A percentile compares a stretch with the other conserved stretches of the same genome.
Evolutionary conservation across 2,113 vertebrate species (phyloP).

Genomic region (Periophthalmodon schlosseri): DNA sequence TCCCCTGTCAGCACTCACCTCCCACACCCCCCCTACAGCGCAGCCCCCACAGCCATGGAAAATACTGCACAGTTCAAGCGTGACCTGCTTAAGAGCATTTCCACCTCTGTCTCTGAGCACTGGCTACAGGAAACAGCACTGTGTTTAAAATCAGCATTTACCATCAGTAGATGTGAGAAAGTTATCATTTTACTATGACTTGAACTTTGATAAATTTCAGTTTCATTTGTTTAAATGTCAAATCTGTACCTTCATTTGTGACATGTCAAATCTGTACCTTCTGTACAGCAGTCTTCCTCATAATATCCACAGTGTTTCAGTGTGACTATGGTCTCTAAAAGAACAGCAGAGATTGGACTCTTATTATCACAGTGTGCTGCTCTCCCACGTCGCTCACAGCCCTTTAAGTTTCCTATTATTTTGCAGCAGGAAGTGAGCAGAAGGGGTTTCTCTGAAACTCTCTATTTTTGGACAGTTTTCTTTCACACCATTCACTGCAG

Average conservation of each 20-base stretch:
- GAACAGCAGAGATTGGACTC: constrained; percentile 31
- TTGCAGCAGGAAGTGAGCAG: constrained; percentile 45
- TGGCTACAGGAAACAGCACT: constrained; percentile 21
- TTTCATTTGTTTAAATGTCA: constrained; percentile 9
- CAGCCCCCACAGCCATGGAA: constrained; percentile 68
- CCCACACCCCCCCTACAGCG: constrained; percentile 52
- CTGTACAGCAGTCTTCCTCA: constrained; percentile 24
- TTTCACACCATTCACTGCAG: neutral
- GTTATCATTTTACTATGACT: neutral
- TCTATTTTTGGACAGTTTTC: constrained; percentile 32
- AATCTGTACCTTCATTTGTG: neutral
- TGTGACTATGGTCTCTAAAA: constrained; percentile 19
- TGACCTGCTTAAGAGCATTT: constrained; percentile 76
- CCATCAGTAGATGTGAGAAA: neutral
- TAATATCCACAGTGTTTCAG: constrained; percentile 6
- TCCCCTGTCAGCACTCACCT: constrained; percentile 73
- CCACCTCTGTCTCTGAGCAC: constrained; percentile 62
- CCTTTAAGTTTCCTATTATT: constrained; percentile 26
- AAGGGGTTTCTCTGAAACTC: constrained; percentile 41
- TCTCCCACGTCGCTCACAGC: constrained; percentile 46
- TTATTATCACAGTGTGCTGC: constrained; percentile 49
- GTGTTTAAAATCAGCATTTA: constrained; percentile 17
- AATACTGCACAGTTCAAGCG: constrained; percentile 67
- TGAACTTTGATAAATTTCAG: neutral
- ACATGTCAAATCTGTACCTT: constrained; percentile 13